These are phyloP conservation scores for Ptychochromis oligacanthus DNA, from an alignment of 2,113 vertebrate genomes.

Conservation along the genomic window DNA sequence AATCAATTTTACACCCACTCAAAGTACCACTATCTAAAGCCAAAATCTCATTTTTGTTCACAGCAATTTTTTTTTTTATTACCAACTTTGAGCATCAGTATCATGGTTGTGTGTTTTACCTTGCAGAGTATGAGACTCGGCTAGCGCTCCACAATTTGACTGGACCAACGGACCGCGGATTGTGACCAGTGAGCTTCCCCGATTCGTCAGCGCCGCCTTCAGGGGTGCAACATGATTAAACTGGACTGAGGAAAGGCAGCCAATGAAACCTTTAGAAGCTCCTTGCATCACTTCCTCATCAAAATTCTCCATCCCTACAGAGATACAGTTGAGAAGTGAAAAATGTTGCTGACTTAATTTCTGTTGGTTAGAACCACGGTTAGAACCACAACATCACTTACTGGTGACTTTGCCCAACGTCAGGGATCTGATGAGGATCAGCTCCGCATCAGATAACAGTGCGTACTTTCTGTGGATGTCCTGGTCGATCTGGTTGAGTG, in stretches of 20 bases:
- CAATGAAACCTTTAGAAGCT: conserved; percentile 86
- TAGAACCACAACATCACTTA: conserved; percentile 64
- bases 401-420: conserved; percentile 92
- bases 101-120: conserved; percentile 72
- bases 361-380: not conserved
- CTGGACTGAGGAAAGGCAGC: conserved; percentile 93
- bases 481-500: conserved; percentile 88
- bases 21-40: not conserved
- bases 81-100: not conserved
- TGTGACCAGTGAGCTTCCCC: conserved; percentile 82
- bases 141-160: conserved; percentile 83
- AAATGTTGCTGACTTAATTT: not conserved
- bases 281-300: conserved; percentile 85
- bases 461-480: conserved; percentile 88
- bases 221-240: conserved; percentile 92
- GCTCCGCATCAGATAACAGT: conserved; percentile 88
- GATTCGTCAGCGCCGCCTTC: conserved; percentile 90
- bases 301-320: conserved; percentile 81
- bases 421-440: conserved; percentile 88
- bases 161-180: conserved; percentile 85
- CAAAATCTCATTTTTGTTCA: no score
- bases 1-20: not conserved
- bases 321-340: not conserved
- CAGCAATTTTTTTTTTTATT: no score
- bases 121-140: conserved; percentile 86